Conservation (phyloP, 2,113 vertebrate genomes). For the Melanostigma gelatinosum region DNA sequence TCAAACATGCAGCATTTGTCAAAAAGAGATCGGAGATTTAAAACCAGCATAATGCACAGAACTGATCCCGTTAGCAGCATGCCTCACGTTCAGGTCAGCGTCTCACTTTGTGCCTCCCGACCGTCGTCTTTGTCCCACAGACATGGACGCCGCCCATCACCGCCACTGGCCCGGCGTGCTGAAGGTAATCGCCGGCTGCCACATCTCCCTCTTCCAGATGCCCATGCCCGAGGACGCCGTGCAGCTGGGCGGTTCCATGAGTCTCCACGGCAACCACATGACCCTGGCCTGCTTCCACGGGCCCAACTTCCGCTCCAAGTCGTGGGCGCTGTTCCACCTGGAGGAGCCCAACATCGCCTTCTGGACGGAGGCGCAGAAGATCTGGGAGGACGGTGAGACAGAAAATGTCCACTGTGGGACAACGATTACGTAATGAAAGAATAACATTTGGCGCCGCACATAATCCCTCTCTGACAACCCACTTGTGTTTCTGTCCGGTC, state of each 20-base stretch:
- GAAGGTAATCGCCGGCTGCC: conserved; percentile 94
- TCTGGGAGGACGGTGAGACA: conserved; percentile 95
- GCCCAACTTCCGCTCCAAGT: conserved; percentile 98
- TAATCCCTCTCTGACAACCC: neutral
- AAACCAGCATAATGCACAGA: conserved; percentile 5
- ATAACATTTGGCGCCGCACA: neutral
- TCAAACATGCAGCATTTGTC: conserved; percentile 27
- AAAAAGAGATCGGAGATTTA: neutral
- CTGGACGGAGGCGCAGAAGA: conserved; percentile 99
- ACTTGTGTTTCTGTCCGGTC: neutral
- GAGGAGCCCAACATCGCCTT: conserved; percentile 99
- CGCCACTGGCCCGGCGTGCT: conserved; percentile 97
- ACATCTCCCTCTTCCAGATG: conserved; percentile 97
- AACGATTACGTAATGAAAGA: neutral
- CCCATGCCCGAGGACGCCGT: conserved; percentile 95
- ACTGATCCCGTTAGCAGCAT: neutral
- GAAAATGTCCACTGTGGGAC: neutral
- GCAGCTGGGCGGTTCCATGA: conserved; percentile 98
- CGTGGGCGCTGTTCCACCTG: conserved; percentile 97
- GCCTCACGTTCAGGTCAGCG: neutral
- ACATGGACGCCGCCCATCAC: conserved; percentile 95
- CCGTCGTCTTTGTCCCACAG: conserved; percentile 72
- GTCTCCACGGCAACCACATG: conserved; percentile 98
- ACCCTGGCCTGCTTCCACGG: conserved; percentile 98
- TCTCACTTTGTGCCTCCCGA: neutral